Conservation (phyloP, 1,140 invertebrate genomes). For the Myzus persicae region DNA sequence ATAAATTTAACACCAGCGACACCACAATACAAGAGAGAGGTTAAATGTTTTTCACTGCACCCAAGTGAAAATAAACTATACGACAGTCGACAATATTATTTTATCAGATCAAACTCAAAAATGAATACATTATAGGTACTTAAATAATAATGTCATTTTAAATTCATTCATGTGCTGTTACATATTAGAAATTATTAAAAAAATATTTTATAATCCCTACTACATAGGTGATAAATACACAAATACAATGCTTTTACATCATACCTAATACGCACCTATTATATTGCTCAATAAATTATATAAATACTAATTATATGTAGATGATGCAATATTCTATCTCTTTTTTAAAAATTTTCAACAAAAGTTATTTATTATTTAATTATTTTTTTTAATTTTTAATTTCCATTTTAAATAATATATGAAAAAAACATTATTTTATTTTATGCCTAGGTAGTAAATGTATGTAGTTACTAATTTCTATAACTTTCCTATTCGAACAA, state of each 20-base stretch:
- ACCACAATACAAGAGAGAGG: neutral
- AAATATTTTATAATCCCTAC: neutral
- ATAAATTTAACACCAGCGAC: slow-evolving; percentile 1
- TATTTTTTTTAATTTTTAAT: neutral
- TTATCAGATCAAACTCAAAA: neutral
- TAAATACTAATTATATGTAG: neutral
- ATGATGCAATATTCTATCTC: neutral
- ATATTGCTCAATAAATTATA: neutral
- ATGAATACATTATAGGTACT: neutral
- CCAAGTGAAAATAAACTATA: neutral
- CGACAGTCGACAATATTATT: neutral
- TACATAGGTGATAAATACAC: neutral
- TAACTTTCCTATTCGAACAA: no score
- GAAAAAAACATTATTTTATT: no score
- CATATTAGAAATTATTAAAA: neutral
- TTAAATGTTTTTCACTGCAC: neutral
- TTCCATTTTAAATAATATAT: no score
- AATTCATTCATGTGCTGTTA: neutral
- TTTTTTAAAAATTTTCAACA: neutral
- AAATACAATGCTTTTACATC: no score
- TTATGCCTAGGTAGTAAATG: no score
- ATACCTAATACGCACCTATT: no score
- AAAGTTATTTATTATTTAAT: neutral
- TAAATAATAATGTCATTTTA: neutral
- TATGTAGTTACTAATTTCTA: no score